Base-by-base conservation (phyloP, 2,113 vertebrate genomes). In the Pygoscelis antarcticus region DNA sequence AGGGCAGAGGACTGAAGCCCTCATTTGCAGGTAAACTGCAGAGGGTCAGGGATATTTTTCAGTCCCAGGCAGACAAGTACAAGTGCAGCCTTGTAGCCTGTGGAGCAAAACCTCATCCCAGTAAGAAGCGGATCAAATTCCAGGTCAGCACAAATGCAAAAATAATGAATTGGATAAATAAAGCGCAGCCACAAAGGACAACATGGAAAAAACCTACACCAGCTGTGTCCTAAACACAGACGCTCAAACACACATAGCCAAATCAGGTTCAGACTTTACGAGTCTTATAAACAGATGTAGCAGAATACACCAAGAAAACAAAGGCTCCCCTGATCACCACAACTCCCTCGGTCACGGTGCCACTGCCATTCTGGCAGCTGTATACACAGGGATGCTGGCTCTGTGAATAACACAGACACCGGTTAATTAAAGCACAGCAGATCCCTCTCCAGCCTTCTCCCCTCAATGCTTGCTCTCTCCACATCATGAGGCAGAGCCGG, bases 151-250 rank as follows among this genome's bases (percentile, higher is more conserved):
- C 72, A 97, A 92, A 93, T 34, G 82, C 58, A 96, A 87, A 94
- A 94, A 86, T 76, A 96, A 95, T 89, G 74, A 79, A 79, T 5
- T 49, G 69, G 72, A 93, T 69, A 95, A 97, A 96, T 87, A 96
- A 89, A 90, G 27, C 1, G 4, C 27, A 95, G 93, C 93, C 93
- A 90, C 55, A 91, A 91, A 96, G 46, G 42, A 93, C 95, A 97
- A 93, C 94, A 95, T 61, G 94, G 96, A 91, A 30, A 96, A 96
- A 93, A 30, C 57, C 46, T 23, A 42, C 52, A 66, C 29, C 80
- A 81, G 52, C 76, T 91, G 25, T 44, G 83, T 75, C 70, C 81
- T 47, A 61, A 83, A 89, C 79, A 84, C 47, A 77, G 96, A 32
- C 6, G 20, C 61, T 18, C 51, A 57, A 58, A 81, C 49, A 92